Conservation (phyloP, 2,888 invertebrate genomes). For the Luperina testacea region DNA sequence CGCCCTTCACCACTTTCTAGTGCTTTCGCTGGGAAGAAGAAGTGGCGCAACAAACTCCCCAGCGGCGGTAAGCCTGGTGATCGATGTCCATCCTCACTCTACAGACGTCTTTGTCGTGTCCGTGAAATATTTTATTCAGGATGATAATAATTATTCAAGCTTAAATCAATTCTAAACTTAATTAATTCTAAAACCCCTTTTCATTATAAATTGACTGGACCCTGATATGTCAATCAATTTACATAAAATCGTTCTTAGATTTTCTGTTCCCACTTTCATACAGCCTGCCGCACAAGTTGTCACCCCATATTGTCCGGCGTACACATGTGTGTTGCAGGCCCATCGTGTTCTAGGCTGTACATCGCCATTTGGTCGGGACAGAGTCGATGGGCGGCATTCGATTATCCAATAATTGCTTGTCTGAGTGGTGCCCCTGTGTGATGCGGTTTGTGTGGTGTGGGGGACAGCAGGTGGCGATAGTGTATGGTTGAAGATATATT, state of each 20-base stretch:
- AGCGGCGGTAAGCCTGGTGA: not conserved
- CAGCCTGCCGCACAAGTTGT: conserved; percentile 14
- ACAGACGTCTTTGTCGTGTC: not conserved
- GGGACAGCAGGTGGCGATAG: not conserved
- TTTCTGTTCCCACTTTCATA: not conserved
- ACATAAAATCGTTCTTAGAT: not conserved
- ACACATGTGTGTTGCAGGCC: conserved; percentile 10
- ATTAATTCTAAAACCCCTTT: not conserved
- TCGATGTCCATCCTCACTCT: not conserved
- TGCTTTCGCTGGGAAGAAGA: not conserved
- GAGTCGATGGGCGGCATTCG: conserved; percentile 67
- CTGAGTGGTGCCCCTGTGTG: conserved; percentile 66
- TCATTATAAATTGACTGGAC: not conserved
- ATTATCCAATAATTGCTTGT: conserved; percentile 73
- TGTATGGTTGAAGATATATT: not conserved
- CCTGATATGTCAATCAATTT: not conserved
- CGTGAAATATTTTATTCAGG: not conserved
- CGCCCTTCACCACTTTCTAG: not conserved
- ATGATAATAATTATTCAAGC: not conserved
- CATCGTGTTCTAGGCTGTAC: conserved; percentile 35
- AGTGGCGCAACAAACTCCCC: not conserved
- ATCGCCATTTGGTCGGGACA: conserved; percentile 40
- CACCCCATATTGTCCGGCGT: too few species aligned
- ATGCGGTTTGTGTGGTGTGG: conserved; percentile 42
- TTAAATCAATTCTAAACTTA: not conserved